Evolutionary conservation across 2,888 invertebrate species (phyloP).

Genomic region (Cecidostiba fungosa): DNA sequence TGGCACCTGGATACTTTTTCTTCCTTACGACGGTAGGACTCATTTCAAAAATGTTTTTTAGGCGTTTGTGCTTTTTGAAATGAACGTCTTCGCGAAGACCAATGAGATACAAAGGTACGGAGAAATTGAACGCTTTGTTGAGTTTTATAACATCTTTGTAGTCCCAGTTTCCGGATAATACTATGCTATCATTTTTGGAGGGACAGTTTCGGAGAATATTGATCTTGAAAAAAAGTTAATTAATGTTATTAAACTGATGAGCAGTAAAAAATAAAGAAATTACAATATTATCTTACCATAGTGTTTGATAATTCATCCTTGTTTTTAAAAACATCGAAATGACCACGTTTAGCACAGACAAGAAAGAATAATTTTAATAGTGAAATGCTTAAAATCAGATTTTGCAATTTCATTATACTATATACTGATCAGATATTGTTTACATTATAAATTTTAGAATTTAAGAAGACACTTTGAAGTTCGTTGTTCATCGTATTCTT

Average conservation of each 20-base stretch:
- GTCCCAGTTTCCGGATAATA: slow-evolving; percentile 18
- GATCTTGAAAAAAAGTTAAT: slow-evolving; percentile 21
- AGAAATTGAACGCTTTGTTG: slow-evolving; percentile 2
- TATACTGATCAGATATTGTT: not conserved
- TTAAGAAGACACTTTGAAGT: too few relatives aligned
- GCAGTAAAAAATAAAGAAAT: not conserved
- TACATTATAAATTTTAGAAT: not conserved
- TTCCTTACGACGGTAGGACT: not conserved
- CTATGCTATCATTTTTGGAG: not conserved
- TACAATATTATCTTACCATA: slow-evolving; percentile 2
- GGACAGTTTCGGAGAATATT: slow-evolving; percentile 16
- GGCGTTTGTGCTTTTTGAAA: slow-evolving; percentile 35
- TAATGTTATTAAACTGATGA: not conserved
- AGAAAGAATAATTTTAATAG: slow-evolving; percentile 10
- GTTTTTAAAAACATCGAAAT: not conserved
- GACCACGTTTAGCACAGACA: not conserved
- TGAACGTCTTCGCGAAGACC: slow-evolving; percentile 17
- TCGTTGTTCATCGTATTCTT: too few relatives aligned
- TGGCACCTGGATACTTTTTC: slow-evolving; percentile 15
- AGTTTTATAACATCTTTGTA: not conserved
- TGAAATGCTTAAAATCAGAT: not conserved
- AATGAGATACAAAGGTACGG: not conserved
- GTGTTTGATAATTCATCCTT: not conserved
- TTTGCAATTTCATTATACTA: slow-evolving; percentile 5
- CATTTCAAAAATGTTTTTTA: slow-evolving; percentile 26